These are phyloP conservation scores for Caranx ignobilis DNA, from an alignment of 2,113 vertebrate species.

Conservation along the genomic window DNA sequence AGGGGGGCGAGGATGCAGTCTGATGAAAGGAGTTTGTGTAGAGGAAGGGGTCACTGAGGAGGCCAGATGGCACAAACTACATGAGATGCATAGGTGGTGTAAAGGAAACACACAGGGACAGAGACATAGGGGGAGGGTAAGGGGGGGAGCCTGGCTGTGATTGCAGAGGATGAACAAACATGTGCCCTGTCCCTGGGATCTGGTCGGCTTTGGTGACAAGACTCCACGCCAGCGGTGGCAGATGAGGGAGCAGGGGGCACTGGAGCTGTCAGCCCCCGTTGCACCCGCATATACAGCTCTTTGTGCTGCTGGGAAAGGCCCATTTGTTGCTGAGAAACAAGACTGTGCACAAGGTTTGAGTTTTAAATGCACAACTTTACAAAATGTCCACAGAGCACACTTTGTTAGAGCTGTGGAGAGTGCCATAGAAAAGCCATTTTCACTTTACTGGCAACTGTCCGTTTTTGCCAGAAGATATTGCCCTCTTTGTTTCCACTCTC, in stretches of 20 bases:
- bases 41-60: not conserved
- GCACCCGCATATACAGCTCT: constrained; percentile 53
- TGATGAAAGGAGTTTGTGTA: constrained; percentile 9
- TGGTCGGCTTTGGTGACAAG: constrained; percentile 28
- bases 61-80: constrained; percentile 20
- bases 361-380: constrained; percentile 29
- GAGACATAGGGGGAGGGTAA: constrained; percentile 4
- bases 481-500: constrained; percentile 51
- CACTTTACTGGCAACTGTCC: constrained; percentile 54
- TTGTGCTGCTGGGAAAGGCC: constrained; percentile 43
- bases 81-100: constrained; percentile 19
- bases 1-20: not conserved
- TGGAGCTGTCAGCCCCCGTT: constrained; percentile 22
- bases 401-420: constrained; percentile 9
- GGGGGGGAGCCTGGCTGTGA: constrained; percentile 28
- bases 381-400: constrained; percentile 18
- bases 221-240: constrained; percentile 41
- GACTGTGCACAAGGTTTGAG: not conserved
- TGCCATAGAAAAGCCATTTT: constrained; percentile 10
- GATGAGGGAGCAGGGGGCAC: constrained; percentile 43
- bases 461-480: constrained; percentile 47
- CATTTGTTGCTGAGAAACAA: constrained; percentile 38
- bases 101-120: constrained; percentile 13
- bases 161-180: constrained; percentile 54
- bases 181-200: constrained; percentile 41